Conservation (phyloP, 1,140 invertebrate genomes). For the Caenorhabditis brenneri region DNA sequence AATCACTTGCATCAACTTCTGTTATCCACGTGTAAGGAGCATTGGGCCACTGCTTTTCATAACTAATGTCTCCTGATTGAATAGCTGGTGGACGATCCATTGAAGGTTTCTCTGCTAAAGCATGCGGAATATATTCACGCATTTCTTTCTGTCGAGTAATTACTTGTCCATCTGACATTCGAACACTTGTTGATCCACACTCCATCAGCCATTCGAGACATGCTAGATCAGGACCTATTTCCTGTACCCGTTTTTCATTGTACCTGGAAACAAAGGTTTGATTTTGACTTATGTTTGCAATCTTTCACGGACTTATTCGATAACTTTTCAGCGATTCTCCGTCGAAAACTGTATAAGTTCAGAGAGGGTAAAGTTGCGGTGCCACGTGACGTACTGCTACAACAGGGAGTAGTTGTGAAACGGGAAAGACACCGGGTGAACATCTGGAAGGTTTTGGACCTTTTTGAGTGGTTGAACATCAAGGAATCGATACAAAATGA, state of each 20-base stretch:
- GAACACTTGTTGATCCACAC: slow-evolving; percentile 63
- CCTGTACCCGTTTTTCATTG: slow-evolving; percentile 58
- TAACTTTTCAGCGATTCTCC: slow-evolving; percentile 51
- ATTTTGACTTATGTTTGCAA: neutral
- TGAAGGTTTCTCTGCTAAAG: neutral
- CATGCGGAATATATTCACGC: slow-evolving; percentile 57
- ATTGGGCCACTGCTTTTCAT: slow-evolving; percentile 32
- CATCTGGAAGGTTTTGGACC: neutral
- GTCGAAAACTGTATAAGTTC: slow-evolving; percentile 52
- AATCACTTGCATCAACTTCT: slow-evolving; percentile 64
- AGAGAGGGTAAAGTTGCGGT: slow-evolving; percentile 32
- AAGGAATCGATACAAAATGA: too few species aligned
- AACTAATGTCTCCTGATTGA: neutral
- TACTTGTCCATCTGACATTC: slow-evolving; percentile 63
- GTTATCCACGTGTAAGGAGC: slow-evolving; percentile 44
- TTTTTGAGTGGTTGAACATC: too few species aligned
- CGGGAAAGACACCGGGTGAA: slow-evolving; percentile 37
- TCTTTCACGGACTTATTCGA: slow-evolving; percentile 50
- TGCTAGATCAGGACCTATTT: slow-evolving; percentile 66
- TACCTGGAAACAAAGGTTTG: slow-evolving; percentile 15
- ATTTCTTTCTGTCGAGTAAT: slow-evolving; percentile 61
- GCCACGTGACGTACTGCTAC: neutral
- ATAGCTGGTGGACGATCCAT: neutral
- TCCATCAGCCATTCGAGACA: slow-evolving; percentile 71
- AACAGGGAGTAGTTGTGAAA: neutral